A percentile compares a stretch with the other conserved stretches of the same genome.
Evolutionary conservation across 2,113 vertebrate species (phyloP).

Genomic region (Rissa tridactyla): DNA sequence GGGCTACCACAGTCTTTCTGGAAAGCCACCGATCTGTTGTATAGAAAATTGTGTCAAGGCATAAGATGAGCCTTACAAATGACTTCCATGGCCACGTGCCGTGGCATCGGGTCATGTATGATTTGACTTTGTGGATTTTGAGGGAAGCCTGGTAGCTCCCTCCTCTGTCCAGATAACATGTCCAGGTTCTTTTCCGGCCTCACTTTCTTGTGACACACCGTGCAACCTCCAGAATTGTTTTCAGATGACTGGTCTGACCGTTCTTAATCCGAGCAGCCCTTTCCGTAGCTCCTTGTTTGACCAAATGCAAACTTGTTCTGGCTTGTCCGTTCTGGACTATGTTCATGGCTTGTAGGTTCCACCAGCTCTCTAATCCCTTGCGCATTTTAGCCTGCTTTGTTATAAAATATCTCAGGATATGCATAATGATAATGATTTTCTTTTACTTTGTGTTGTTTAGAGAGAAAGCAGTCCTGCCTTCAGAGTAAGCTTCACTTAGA

Average conservation of each 20-base stretch:
- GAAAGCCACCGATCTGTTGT: neutral
- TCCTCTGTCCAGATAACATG: neutral
- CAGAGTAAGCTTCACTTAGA: neutral
- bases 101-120: fast-evolving
- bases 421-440: neutral
- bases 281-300: neutral
- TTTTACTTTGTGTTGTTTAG: neutral
- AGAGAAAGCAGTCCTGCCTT: neutral
- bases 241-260: neutral
- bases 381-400: neutral
- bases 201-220: neutral
- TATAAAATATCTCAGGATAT: neutral
- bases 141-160: neutral
- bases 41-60: neutral
- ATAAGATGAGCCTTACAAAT: fast-evolving
- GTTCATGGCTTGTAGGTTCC: neutral
- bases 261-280: neutral
- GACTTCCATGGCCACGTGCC: fast-evolving
- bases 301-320: neutral
- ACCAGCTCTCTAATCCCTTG: neutral
- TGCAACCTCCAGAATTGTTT: neutral
- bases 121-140: neutral
- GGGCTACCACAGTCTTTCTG: neutral
- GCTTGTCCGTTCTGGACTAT: neutral
- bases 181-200: neutral